A percentile compares a stretch with the other conserved stretches of the same genome.
phyloP scores from a whole-genome alignment of 2,888 invertebrate species.

The Drosophila macrospina region DNA sequence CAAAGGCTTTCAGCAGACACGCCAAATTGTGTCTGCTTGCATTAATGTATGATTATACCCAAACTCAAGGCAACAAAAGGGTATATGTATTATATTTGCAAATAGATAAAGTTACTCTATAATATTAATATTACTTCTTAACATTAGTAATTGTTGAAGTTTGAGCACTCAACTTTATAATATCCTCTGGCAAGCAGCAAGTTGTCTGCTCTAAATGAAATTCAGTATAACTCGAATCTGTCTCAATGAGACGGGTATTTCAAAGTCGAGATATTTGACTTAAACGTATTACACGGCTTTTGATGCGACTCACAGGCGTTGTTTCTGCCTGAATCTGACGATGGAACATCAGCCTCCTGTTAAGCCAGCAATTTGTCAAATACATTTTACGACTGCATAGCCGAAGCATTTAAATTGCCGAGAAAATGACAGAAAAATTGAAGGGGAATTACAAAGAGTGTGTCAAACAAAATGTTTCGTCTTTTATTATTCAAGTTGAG shows the following conservation, averaged over 20 bases:
- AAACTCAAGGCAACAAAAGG: neutral
- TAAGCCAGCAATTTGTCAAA: constrained; percentile 72
- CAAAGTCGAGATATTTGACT: neutral
- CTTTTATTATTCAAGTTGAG: constrained; percentile 17
- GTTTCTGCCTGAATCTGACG: constrained; percentile 26
- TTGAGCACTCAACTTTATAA: neutral
- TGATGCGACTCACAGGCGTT: constrained; percentile 21
- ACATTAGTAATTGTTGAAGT: neutral
- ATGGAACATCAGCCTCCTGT: constrained; percentile 16
- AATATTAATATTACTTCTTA: neutral
- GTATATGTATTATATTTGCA: neutral
- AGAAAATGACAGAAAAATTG: constrained; percentile 5
- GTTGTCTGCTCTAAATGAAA: too few relatives aligned
- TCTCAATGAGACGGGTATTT: constrained; percentile 19
- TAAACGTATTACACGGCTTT: neutral
- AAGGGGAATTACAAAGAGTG: constrained; percentile 48
- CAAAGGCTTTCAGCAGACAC: constrained; percentile 7
- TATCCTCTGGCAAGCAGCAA: neutral
- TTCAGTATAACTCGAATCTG: too few relatives aligned
- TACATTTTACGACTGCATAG: constrained; percentile 64
- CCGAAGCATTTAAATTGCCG: constrained; percentile 53
- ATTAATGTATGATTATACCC: constrained; percentile 27
- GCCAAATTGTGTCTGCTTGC: constrained; percentile 29
- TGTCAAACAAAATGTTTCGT: constrained; percentile 47
- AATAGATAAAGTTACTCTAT: constrained; percentile 1